phyloP scores from a whole-genome alignment of 2,797 vertebrate genomes.

The Adelosebastes latens region DNA sequence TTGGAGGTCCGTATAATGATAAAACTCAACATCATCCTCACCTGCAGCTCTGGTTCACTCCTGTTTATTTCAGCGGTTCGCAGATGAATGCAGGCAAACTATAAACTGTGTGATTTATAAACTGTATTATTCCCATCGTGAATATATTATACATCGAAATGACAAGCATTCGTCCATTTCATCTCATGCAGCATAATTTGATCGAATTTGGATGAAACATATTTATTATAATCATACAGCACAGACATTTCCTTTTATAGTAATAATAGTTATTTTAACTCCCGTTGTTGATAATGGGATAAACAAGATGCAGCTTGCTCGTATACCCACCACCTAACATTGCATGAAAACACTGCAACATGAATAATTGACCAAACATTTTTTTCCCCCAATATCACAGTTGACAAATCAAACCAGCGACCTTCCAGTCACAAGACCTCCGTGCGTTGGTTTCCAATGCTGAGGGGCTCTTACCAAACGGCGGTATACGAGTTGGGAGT shows the following conservation, averaged over 20 bases:
- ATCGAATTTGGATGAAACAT: not conserved
- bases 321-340: not conserved
- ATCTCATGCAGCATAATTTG: not conserved
- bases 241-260: not conserved
- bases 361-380: not conserved
- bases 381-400: not conserved
- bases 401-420: not conserved
- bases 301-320: not conserved
- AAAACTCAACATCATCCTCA: not conserved
- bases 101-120: not conserved
- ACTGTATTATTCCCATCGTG: not conserved
- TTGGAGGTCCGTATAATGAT: not conserved
- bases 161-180: not conserved
- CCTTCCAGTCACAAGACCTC: no score
- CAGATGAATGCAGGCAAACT: not conserved
- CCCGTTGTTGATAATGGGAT: not conserved
- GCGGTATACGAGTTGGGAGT: no score
- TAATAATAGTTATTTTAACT: not conserved
- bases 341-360: not conserved
- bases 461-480: no score
- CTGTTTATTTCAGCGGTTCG: not conserved
- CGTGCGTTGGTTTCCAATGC: not conserved
- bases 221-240: not conserved
- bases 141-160: not conserved
- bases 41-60: not conserved